Evolutionary conservation across 1,140 invertebrate genomes (phyloP), one percentile per base, ranked within the genome.

Genomic region (Drosophila arawakana): DNA sequence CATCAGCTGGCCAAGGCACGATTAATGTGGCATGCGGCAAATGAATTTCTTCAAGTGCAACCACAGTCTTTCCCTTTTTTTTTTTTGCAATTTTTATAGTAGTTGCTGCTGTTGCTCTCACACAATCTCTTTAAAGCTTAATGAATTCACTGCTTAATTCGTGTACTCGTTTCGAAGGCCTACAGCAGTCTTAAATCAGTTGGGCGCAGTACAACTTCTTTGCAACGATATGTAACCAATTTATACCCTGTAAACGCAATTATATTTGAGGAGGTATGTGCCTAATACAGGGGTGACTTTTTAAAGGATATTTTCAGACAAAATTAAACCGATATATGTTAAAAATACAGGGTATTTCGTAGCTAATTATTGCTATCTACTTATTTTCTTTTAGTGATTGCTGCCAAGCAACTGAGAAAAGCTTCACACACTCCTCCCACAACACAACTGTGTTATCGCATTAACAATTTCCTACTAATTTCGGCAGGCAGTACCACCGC

Each of bases 401-500:
- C 25, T 80, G 25, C 65, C 66, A 71, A 61, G 70, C 68, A 73
- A 72, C 68, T 37, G 13, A 46, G 44, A 47, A 54, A 75, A 76
- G 72, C 72, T 58, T 76, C 69, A 13, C 50, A 76, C 25, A 69
- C 63, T 67, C 57, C 63, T 67, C 52, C 18, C 67, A 35, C 67
- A 58, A 59, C 30, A 43, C 61, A 81, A 84, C 80, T 84, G 77
- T 81, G 65, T 88, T 88, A 88, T 89, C 84, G 84, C 84, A 89
- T 88, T 88, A 88, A 83, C 84, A 89, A 78, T 88, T 89, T 88
- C 80, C 80, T 80, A 88, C 84, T 80, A 89, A 88, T 88, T 88
- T 83, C 57, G 70, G 59, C 62, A 77, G 34, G 25, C 25, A 39
- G 44, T 70, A 61, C 80, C 35, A 62, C 55, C 39, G 9, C 47